A percentile compares a stretch with the other conserved stretches of the same genome.
Conservation (phyloP, 2,888 invertebrate genomes). For the Brachyptera putata region DNA sequence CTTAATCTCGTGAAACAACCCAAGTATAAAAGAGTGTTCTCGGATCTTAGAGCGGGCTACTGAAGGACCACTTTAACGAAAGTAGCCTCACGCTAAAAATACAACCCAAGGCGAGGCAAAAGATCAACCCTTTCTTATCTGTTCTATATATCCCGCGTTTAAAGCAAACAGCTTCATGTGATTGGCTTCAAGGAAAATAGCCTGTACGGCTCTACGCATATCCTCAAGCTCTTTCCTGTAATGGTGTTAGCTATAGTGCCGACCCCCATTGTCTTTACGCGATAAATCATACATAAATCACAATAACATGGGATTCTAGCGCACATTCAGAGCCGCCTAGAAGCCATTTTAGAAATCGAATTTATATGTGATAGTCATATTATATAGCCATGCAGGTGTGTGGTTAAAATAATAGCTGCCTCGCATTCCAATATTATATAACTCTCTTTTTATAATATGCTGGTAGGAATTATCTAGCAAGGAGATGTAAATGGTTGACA, state of each 20-base stretch:
- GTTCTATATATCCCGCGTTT: slow-evolving; percentile 6
- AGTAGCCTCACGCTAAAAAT: slow-evolving; percentile 15
- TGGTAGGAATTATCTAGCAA: slow-evolving; percentile 5
- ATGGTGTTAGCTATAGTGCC: too few relatives aligned
- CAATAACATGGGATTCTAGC: not conserved
- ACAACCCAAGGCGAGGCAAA: slow-evolving; percentile 17
- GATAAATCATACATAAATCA: slow-evolving; percentile 11
- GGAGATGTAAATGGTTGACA: too few relatives aligned
- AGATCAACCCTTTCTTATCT: slow-evolving; percentile 21
- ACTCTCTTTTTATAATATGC: not conserved
- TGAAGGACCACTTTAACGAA: slow-evolving; percentile 14
- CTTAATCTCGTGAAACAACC: slow-evolving; percentile 20
- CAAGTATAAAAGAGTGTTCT: slow-evolving; percentile 20
- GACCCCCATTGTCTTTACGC: not conserved
- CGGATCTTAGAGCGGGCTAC: slow-evolving; percentile 1
- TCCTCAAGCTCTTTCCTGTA: not conserved
- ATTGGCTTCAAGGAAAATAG: slow-evolving; percentile 13
- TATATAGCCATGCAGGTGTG: not conserved
- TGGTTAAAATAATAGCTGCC: slow-evolving; percentile 6
- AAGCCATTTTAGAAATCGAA: not conserved
- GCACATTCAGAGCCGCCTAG: not conserved
- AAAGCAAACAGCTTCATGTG: slow-evolving; percentile 18
- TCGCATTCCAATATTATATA: too few relatives aligned
- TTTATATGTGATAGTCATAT: slow-evolving; percentile 1
- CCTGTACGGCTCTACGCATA: not conserved